Percentiles rank a stretch among this genome's conserved stretches.
Evolutionary conservation across 2,113 vertebrate species (phyloP).

Genomic region (Pterocles burchelli): DNA sequence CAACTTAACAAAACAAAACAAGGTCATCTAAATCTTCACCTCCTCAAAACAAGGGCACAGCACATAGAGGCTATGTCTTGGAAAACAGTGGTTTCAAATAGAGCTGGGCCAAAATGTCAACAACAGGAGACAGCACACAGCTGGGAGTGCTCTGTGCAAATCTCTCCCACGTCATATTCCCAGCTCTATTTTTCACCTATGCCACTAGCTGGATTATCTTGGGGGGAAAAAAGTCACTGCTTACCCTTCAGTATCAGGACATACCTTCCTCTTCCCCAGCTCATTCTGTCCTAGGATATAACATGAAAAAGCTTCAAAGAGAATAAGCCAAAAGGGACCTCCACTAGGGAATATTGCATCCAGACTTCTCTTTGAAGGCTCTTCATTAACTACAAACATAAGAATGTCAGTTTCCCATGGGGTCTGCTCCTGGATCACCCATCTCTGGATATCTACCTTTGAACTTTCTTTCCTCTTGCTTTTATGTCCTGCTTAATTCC

Average conservation of each 20-base stretch:
- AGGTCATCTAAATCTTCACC: background rate
- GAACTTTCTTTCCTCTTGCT: background rate
- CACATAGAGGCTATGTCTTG: background rate
- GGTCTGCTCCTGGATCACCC: background rate
- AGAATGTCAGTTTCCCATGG: background rate
- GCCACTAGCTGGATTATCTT: background rate
- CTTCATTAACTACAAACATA: background rate
- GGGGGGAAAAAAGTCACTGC: background rate
- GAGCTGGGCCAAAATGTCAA: background rate
- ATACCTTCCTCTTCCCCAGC: background rate
- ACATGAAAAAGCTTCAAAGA: background rate
- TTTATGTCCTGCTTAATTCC: conserved; percentile 15
- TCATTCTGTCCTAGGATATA: background rate
- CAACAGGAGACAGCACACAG: background rate
- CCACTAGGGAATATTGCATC: background rate
- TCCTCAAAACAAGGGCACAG: background rate
- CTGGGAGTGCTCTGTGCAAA: background rate
- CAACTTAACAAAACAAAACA: background rate
- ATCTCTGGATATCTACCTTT: background rate
- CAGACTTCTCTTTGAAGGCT: background rate
- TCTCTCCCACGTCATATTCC: background rate
- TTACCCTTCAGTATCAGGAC: background rate
- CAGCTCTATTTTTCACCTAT: background rate
- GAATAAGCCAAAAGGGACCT: background rate
- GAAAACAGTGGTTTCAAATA: background rate